phyloP scores from a whole-genome alignment of 2,888 invertebrate genomes.

The Phaedon cochleariae region DNA sequence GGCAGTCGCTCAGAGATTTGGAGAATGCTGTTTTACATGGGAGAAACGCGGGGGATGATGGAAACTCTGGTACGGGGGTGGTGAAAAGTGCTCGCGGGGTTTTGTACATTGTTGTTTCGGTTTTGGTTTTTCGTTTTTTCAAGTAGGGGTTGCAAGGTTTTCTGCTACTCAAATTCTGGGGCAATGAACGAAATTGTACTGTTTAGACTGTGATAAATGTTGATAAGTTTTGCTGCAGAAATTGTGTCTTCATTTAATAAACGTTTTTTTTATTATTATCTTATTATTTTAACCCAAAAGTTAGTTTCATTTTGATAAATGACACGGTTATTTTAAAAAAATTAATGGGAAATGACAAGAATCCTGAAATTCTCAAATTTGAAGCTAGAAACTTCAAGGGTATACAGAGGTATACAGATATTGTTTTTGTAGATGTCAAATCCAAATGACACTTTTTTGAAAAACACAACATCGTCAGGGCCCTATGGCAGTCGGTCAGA shows the following conservation, averaged over 20 bases:
- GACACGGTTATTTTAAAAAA: too few species aligned
- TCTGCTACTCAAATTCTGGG: background rate
- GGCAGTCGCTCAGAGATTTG: conserved; percentile 64
- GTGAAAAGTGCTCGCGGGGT: background rate
- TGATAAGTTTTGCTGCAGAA: background rate
- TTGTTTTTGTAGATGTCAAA: too few species aligned
- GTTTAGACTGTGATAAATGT: background rate
- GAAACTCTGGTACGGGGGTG: background rate
- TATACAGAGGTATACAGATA: too few species aligned
- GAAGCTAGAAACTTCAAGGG: too few species aligned
- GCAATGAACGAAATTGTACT: background rate
- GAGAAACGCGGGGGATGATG: conserved; percentile 18
- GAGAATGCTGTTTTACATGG: conserved; percentile 56
- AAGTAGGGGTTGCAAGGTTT: too few species aligned
- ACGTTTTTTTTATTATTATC: background rate
- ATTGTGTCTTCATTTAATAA: background rate
- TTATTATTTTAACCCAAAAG: too few species aligned
- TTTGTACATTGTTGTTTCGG: background rate
- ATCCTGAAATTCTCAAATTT: too few species aligned
- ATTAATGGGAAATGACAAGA: too few species aligned
- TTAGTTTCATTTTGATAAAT: too few species aligned
- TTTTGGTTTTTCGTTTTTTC: conserved; percentile 1
- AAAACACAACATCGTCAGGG: conserved; percentile 78
- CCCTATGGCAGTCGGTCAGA: conserved; percentile 66
- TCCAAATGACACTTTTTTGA: too few species aligned